phyloP scores from a whole-genome alignment of 2,797 vertebrate species.

The Epinephelus awoara region DNA sequence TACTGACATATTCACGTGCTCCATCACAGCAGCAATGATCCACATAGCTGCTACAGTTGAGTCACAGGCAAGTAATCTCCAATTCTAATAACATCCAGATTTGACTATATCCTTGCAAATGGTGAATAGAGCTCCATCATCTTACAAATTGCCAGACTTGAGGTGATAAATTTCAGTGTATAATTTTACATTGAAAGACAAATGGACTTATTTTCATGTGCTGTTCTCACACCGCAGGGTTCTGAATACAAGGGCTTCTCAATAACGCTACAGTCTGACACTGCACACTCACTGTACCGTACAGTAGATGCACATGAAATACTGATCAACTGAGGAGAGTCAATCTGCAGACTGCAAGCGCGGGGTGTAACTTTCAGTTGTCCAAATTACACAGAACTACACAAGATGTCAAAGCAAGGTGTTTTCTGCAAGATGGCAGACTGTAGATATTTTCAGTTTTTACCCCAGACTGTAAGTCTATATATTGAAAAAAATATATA shows the following conservation, averaged over 20 bases:
- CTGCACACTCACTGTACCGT: not conserved
- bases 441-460: too few species aligned
- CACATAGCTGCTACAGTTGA: constrained; percentile 47
- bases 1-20: constrained; percentile 52
- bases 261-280: not conserved
- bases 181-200: constrained; percentile 42
- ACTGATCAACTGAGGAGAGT: too few species aligned
- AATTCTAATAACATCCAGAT: constrained; percentile 70
- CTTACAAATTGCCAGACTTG: constrained; percentile 35
- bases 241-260: constrained; percentile 16
- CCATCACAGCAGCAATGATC: constrained; percentile 70
- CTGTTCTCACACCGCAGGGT: not conserved
- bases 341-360: too few species aligned
- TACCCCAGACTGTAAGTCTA: too few species aligned
- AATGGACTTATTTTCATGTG: constrained; percentile 47
- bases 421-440: too few species aligned
- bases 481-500: too few species aligned
- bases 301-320: not conserved
- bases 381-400: too few species aligned
- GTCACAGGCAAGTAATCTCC: constrained; percentile 71
- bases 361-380: too few species aligned
- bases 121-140: constrained; percentile 54
- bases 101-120: constrained; percentile 55
- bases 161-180: constrained; percentile 37
- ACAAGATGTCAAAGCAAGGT: too few species aligned